Base-by-base conservation (phyloP, 2,888 invertebrate species). In the Nipponacmea schrenckii region DNA sequence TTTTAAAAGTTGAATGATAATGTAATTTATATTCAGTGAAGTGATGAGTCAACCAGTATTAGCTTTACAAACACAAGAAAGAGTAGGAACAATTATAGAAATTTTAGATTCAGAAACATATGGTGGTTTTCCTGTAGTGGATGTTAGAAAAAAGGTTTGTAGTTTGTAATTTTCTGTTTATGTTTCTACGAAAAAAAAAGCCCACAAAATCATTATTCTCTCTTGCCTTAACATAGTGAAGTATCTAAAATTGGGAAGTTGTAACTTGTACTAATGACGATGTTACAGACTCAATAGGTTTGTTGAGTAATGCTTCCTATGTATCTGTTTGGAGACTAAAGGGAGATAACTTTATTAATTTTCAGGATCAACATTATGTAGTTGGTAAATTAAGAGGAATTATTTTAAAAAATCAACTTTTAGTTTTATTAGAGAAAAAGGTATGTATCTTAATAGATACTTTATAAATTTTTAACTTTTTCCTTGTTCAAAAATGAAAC, bases 41-140 rank as follows among this genome's bases (percentile, higher is more conserved):
- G 94, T 98, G 64, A 97, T 98, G 97, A 95, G 94, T 74, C 93
- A 94, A 84, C 97, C 97, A 0, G 96, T 97, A 0, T 92, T 95
- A 65, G 93, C 95, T 0, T 91, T 99, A 70, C 93, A 94, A 83
- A 92, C 93, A 0, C 92, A 93, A 1, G 98, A 97, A 89, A 94
- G 93, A 82, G 97, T 97, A n/a, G 94, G 94, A 0, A 93, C 94
- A 80, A 93, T 98, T 70, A 92, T 96, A 1, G 93, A 95, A 81
- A 90, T 96, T 70, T 90, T 98, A 20, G 93, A 92, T 79, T 90
- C 92, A 17, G 94, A 94, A 76, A 91, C 94, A 0, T 96, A 97
- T 87, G 97, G 98, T 88, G 98, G 98, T 1, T 99, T 98, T 89
- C 98, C 99, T 0, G 93, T 91, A n/a, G 89, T 91, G 24, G 90